Evolutionary conservation across 2,797 vertebrate species (phyloP), one percentile per base, ranked within the genome.

Genomic region (Lithobates sylvaticus): DNA sequence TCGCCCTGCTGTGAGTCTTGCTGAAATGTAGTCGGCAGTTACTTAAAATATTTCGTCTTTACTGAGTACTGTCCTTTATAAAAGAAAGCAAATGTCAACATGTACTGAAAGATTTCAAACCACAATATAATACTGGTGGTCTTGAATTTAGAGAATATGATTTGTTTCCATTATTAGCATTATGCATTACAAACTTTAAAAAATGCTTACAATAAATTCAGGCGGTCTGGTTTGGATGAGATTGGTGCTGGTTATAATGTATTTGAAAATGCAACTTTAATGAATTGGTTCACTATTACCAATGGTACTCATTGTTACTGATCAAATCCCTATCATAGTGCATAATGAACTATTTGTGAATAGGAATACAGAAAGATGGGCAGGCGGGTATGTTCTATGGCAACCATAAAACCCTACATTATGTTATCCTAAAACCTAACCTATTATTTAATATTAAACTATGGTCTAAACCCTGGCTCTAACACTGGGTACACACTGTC

Each of bases 11-110:
- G 77, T 74, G 77, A 79, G 39, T 47, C 74, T 72, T 81, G 82
- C 74, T 69, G 78, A 86, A 76, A 82, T 61, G 26, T 72, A 82
- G 65, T 73, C 76, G 80, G 74, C 50, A 83, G 80, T 79, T 73
- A 39, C n/a, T 58, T 64, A 61, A 86, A 75, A 80, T 73, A 74
- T 85, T 79, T 65, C 54, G 23, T 29, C 27, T 65, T 61, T 78
- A 65, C 76, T 73, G 68, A 78, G 39, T n/a, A 65, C 27, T 85
- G 65, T 81, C 78, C 61, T 13, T 29, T 76, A 44, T 86, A 39
- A 68, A 81, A 36, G 16, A 76, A 75, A 79, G 39, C 16, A 74
- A 42, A 61, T 54, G 78, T 85, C 69, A 79, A 61, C 67, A 67
- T 67, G 42, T 29, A 76, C 27, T 76, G 39, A 36, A 78, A 72